These are phyloP conservation scores for Pterocles gutturalis DNA, from an alignment of 2,113 vertebrate genomes.

Conservation along the genomic window DNA sequence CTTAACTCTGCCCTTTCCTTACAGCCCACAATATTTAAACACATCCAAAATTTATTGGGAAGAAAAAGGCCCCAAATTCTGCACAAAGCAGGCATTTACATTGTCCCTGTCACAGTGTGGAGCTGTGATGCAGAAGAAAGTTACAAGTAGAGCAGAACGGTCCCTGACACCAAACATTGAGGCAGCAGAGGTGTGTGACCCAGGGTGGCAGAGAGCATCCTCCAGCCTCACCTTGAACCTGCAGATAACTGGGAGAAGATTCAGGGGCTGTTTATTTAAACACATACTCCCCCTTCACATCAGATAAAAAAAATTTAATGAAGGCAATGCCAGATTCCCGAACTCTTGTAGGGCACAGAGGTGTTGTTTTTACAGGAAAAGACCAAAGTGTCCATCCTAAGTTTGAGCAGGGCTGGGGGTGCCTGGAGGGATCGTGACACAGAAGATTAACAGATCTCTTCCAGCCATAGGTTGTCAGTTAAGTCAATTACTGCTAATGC, in stretches of 20 bases:
- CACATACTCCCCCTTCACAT: background rate
- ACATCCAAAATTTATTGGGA: background rate
- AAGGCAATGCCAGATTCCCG: background rate
- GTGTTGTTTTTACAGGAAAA: background rate
- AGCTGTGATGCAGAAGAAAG: background rate
- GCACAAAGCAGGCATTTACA: background rate
- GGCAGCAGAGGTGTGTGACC: background rate
- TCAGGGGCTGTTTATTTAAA: background rate
- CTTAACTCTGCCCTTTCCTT: background rate
- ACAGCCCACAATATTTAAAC: background rate
- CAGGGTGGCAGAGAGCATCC: background rate
- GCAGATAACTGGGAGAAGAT: background rate
- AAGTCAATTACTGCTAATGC: background rate
- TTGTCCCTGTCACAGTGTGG: background rate
- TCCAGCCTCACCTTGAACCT: background rate
- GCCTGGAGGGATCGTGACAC: background rate
- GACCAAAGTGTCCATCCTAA: background rate
- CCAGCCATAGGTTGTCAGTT: background rate
- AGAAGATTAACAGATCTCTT: slow-evolving; percentile 22
- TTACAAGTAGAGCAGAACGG: background rate
- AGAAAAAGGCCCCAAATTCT: background rate
- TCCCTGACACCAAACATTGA: background rate
- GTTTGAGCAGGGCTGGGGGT: background rate
- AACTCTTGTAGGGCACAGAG: background rate
- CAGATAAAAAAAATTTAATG: accelerated